These are phyloP conservation scores for Hartigia nigra DNA, from an alignment of 2,888 invertebrate species.

Conservation along the genomic window DNA sequence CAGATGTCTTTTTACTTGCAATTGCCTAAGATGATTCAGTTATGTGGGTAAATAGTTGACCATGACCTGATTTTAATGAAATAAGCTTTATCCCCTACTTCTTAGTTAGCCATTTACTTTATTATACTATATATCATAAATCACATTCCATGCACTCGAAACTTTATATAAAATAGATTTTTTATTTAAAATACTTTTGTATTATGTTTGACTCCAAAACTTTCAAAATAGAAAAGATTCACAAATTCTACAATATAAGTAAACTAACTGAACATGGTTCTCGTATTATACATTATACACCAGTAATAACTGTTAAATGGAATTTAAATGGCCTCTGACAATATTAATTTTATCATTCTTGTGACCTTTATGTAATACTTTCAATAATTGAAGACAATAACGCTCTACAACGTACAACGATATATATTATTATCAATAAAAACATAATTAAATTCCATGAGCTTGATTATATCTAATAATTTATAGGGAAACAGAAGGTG, in stretches of 20 bases:
- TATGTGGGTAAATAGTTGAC: constrained; percentile 27
- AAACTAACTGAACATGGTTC: background rate
- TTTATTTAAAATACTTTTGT: background rate
- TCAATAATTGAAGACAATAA: background rate
- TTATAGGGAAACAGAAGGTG: background rate
- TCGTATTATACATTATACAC: background rate
- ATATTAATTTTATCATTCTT: background rate
- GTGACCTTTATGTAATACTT: background rate
- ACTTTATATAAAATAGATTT: too few species aligned
- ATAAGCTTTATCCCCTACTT: background rate
- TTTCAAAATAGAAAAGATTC: background rate
- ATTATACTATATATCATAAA: background rate
- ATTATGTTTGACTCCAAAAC: background rate
- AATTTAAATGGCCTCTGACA: background rate
- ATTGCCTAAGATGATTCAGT: constrained; percentile 28
- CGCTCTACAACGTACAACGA: background rate
- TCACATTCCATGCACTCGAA: too few species aligned
- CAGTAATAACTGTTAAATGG: background rate
- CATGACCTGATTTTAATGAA: constrained; percentile 31
- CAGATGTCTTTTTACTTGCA: constrained; percentile 28
- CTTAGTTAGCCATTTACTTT: background rate
- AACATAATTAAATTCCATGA: background rate
- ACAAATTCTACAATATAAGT: background rate
- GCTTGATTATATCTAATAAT: background rate
- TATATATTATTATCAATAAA: background rate